Evolutionary conservation across 92 coral and sea anemone species (phyloP).

Genomic region (Paragorgia papillata): DNA sequence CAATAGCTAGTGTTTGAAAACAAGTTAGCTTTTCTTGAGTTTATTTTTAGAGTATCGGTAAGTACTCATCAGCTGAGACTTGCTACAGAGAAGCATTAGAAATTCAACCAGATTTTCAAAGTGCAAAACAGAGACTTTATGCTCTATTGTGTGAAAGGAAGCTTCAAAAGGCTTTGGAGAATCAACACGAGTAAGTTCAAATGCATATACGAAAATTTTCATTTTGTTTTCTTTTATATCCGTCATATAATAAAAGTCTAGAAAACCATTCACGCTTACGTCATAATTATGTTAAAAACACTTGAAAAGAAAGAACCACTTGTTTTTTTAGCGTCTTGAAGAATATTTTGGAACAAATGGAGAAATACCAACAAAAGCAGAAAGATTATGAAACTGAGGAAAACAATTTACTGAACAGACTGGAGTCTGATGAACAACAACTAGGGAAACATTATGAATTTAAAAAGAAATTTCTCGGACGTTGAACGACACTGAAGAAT

Average conservation of each 20-base stretch:
- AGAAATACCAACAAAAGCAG: conserved; percentile 39
- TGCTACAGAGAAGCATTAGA: conserved; percentile 65
- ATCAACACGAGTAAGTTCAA: conserved; percentile 66
- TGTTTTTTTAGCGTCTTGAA: conserved; percentile 13
- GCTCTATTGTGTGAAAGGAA: conserved; percentile 78
- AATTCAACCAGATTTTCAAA: conserved; percentile 65
- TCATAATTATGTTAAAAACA: too few species aligned
- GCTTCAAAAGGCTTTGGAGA: conserved; percentile 50
- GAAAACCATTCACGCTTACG: too few species aligned
- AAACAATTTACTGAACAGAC: not conserved
- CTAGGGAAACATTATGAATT: conserved; percentile 22
- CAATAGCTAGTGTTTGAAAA: too few species aligned
- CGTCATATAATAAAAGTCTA: too few species aligned
- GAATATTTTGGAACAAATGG: conserved; percentile 40
- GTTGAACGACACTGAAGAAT: too few species aligned
- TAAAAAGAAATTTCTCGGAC: conserved; percentile 6
- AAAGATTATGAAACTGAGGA: conserved; percentile 25
- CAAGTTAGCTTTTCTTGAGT: not conserved
- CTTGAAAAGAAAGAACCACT: too few species aligned
- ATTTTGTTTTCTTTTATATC: too few species aligned
- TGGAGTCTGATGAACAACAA: conserved; percentile 24
- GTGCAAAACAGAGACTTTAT: conserved; percentile 65
- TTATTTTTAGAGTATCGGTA: conserved; percentile 58
- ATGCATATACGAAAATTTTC: not conserved
- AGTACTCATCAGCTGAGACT: conserved; percentile 77